Base-by-base conservation (phyloP, 2,113 vertebrate species). In the Triplophysa siluroides region DNA sequence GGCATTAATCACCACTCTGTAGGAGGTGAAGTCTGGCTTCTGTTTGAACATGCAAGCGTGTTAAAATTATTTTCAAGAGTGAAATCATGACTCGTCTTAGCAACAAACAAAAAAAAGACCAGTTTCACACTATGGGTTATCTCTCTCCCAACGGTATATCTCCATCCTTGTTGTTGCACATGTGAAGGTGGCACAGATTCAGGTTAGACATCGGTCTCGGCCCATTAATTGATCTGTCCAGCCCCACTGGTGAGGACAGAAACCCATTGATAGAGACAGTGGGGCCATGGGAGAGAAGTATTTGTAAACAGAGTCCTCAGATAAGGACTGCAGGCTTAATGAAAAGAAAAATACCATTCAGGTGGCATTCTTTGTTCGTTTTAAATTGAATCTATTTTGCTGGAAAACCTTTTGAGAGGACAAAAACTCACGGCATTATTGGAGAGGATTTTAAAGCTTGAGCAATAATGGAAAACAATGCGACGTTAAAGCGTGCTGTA, bases 1-100 rank as follows among this genome's bases (percentile, higher is more conserved):
- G 80, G 80, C 83, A 91, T 91, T 90, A 89, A 92, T 92, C 89
- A 91, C 85, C 84, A 77, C 38, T 71, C 75, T 81, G 86, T 88
- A 73, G 87, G 81, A 62, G 72, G 78, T 69, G 76, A 78, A 72
- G 67, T 65, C 79, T 41, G 72, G 63, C 63, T 61, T 61, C 66
- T 71, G 78, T 62, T 65, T 70, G 47, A 61, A 75, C 78, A 81
- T 66, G 58, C 79, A 71, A 77, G 45, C 24, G 62, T 41, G 69
- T 61, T 82, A 62, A 50, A 41, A 67, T 47, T 83, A 64, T 24
- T 47, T 61, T 61, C 24, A 56, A 14, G 50, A 79, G 56, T 76
- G 23, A 65, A 54, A 77, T 72, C 43, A 38, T 81, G 82, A 84
- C 78, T 82, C 78, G 79, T 63, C 85, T 83, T 78, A 72, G 38